These are phyloP conservation scores for Ochropleura leucogaster DNA, from an alignment of 2,888 invertebrate species.

Conservation along the genomic window DNA sequence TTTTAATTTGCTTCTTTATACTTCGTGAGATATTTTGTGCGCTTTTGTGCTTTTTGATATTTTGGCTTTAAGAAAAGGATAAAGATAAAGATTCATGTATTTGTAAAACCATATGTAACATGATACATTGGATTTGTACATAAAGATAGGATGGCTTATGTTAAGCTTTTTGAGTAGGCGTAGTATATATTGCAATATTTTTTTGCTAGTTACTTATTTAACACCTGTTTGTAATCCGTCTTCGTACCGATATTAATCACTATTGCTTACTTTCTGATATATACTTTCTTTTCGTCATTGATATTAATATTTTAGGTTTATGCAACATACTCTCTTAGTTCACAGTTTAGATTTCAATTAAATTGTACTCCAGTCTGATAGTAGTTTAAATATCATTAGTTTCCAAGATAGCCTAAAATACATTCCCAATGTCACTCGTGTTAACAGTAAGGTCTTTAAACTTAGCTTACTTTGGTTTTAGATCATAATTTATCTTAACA, in stretches of 20 bases:
- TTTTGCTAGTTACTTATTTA: neutral
- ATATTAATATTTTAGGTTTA: neutral
- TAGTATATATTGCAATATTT: neutral
- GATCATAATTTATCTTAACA: conserved; percentile 35
- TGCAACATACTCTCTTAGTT: neutral
- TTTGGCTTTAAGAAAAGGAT: no score
- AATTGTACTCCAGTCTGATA: neutral
- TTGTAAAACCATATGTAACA: no score
- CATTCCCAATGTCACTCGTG: conserved; percentile 9
- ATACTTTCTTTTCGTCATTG: neutral
- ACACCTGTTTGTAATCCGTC: neutral
- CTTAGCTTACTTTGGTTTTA: conserved; percentile 20
- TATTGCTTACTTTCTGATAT: neutral
- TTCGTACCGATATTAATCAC: neutral
- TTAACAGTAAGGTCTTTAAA: conserved; percentile 1
- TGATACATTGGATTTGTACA: no score
- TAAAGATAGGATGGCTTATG: no score
- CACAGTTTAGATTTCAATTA: neutral
- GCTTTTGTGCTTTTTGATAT: neutral
- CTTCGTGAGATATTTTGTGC: neutral
- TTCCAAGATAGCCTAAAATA: conserved; percentile 17
- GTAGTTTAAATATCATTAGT: conserved; percentile 7
- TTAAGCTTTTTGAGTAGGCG: neutral
- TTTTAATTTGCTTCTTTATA: neutral
- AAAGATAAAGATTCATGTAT: no score